Conservation (phyloP, 2,888 invertebrate species). For the Thyatira batis region DNA sequence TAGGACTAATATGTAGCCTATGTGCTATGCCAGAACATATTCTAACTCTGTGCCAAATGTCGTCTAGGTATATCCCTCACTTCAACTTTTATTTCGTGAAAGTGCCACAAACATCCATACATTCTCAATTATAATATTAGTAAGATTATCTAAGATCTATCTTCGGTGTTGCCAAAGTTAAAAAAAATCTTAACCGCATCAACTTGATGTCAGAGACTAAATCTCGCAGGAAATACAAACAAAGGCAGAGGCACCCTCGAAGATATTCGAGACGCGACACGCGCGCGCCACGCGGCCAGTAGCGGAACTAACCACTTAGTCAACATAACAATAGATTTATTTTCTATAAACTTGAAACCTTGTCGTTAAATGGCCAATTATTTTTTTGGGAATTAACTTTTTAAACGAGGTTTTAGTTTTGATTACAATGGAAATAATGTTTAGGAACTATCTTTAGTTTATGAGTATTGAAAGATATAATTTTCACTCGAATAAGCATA, state of each 20-base stretch:
- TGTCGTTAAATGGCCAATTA: not conserved
- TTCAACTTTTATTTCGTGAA: no score
- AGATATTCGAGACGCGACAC: constrained; percentile 47
- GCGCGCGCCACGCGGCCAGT: constrained; percentile 62
- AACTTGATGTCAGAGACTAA: constrained; percentile 9
- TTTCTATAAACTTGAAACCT: constrained; percentile 4
- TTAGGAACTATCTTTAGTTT: no score
- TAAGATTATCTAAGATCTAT: no score
- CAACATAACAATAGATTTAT: constrained; percentile 10
- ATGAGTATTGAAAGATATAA: no score
- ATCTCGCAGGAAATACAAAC: constrained; percentile 33
- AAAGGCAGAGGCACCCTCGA: constrained; percentile 22
- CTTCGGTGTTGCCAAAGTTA: no score
- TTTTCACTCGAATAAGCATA: no score
- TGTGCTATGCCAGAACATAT: no score
- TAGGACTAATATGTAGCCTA: no score
- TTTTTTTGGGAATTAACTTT: not conserved
- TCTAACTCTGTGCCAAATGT: no score
- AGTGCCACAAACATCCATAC: no score
- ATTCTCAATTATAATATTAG: not conserved
- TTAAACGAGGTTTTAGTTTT: not conserved
- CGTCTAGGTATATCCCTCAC: no score
- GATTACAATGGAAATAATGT: no score
- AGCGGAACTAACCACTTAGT: constrained; percentile 55
- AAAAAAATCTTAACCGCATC: constrained; percentile 1